A percentile compares a stretch with the other conserved stretches of the same genome.
These are phyloP conservation scores for Zaprionus africanus DNA, from an alignment of 1,140 invertebrate genomes.

Conservation along the genomic window DNA sequence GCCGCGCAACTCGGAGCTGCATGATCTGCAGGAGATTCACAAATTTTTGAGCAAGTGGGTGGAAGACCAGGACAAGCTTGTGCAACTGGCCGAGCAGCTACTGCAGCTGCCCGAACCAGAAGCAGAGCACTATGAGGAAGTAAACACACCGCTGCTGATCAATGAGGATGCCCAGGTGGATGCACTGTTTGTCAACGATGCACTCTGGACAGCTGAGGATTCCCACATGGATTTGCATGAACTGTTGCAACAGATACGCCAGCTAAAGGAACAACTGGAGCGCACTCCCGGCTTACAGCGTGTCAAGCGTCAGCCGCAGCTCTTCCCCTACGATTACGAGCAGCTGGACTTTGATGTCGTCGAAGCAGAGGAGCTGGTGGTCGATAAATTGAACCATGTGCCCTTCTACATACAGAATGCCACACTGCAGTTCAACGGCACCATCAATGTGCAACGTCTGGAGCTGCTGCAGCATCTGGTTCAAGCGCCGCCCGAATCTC, in stretches of 20 bases:
- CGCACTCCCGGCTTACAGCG: background rate
- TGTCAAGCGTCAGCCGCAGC: constrained; percentile 45
- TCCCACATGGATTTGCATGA: constrained; percentile 40
- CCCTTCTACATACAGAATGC: constrained; percentile 68
- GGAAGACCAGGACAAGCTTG: constrained; percentile 58
- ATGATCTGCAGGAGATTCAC: constrained; percentile 75
- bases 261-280: constrained; percentile 35
- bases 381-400: constrained; percentile 63
- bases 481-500: constrained; percentile 9
- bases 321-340: constrained; percentile 55
- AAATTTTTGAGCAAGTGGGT: constrained; percentile 74
- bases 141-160: constrained; percentile 55
- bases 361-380: constrained; percentile 40
- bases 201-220: constrained; percentile 61
- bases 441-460: constrained; percentile 55
- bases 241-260: constrained; percentile 56
- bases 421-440: constrained; percentile 55
- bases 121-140: constrained; percentile 16
- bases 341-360: constrained; percentile 62
- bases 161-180: constrained; percentile 45
- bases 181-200: constrained; percentile 60
- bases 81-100: constrained; percentile 27
- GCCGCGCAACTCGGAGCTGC: constrained; percentile 70
- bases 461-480: constrained; percentile 39
- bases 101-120: background rate